Evolutionary conservation across 2,888 invertebrate species (phyloP), one percentile per base, ranked within the genome.

Genomic region (Torymus aiolomorphi): DNA sequence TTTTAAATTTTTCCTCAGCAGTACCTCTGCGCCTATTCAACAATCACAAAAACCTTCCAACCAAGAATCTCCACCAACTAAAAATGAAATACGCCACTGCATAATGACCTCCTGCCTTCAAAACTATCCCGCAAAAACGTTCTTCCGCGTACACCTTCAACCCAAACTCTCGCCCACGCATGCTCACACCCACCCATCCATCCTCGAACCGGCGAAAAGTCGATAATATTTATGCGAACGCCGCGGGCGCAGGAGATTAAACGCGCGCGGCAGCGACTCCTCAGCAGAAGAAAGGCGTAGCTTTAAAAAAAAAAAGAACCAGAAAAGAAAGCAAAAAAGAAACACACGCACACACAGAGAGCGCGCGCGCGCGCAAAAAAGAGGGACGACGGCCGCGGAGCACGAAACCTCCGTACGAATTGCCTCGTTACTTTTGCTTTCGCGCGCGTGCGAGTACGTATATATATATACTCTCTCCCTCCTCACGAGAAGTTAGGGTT

Each of bases 401-500:
- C 66, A 75, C 76, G 76, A 71, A 75, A 57, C 70, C 61, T 24
- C 52, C 76, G 61, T 67, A 80, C 66, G 67, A 76, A 78, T 81
- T 71, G 56, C 70, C 75, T 78, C 80, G 75, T 81, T 78, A 81
- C 74, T 78, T 80, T 80, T 77, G 59, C 77, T 77, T 77, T 80
- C 73, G 66, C 72, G 20, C 18, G 31, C 12, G 63, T 61, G 69
- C 52, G 49, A 73, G 54, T 61, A 8, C 59, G 42, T 42, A 42
- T 42, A 42, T 31, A 31, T 31, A 31, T 8, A 8, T 42, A 42
- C 13, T 70, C n/a, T 66, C 59, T 69, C 69, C 49, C n/a, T 14
- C 52, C 16, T 66, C 42, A 88, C 86, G 83, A 87, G 87, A 87
- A 88, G 86, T 88, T 87, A 88, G 86, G 86, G 86, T 87, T 88